These are phyloP conservation scores for Ailurus styani DNA, from an alignment of 2,113 vertebrate species.

Conservation along the genomic window DNA sequence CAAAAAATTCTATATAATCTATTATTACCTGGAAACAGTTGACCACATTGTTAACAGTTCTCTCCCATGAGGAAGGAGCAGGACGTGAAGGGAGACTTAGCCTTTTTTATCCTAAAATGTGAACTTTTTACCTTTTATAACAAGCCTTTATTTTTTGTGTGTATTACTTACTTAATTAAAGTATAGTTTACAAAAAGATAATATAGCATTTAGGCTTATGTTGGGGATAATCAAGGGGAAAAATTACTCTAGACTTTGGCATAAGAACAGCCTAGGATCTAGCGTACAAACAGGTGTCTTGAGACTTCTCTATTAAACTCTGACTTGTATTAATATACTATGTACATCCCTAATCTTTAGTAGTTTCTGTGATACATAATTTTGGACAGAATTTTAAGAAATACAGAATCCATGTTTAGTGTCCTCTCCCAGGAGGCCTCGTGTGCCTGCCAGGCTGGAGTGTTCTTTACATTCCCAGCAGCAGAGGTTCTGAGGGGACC, in stretches of 20 bases:
- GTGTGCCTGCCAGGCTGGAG: background rate
- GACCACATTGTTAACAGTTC: background rate
- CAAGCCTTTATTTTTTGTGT: background rate
- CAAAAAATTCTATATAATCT: background rate
- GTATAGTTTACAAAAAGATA: background rate
- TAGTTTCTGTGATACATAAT: background rate
- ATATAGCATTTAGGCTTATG: background rate
- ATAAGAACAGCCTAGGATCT: background rate
- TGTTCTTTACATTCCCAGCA: background rate
- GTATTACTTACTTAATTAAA: conserved; percentile 6
- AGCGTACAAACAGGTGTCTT: background rate
- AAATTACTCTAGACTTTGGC: background rate
- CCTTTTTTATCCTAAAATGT: background rate
- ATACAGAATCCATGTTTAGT: background rate
- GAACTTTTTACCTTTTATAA: background rate
- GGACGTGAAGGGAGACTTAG: background rate
- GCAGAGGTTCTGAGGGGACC: background rate
- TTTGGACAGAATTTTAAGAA: background rate
- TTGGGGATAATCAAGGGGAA: background rate
- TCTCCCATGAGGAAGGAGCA: background rate
- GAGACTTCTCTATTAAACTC: background rate
- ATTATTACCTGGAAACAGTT: background rate
- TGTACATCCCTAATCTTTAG: background rate
- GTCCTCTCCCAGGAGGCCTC: background rate
- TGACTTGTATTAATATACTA: background rate